Conservation (phyloP, 2,888 invertebrate species). For the Rhimphoctona megacephalus region DNA sequence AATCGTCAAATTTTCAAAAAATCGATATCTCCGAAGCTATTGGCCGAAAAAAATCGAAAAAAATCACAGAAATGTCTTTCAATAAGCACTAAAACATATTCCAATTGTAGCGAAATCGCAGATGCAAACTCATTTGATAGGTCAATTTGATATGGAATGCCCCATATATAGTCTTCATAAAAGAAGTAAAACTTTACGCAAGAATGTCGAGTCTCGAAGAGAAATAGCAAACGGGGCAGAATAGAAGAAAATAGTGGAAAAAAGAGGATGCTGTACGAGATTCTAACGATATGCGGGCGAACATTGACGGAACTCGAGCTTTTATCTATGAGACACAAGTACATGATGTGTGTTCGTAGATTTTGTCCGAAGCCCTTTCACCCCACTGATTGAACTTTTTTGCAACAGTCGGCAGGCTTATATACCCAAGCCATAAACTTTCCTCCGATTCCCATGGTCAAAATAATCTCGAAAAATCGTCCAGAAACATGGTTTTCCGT, state of each 20-base stretch:
- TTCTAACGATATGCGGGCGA: conserved; percentile 21
- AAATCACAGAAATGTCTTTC: too few species aligned
- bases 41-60: too few species aligned
- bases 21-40: too few species aligned
- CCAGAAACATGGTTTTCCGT: neutral
- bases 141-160: too few species aligned
- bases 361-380: conserved; percentile 16
- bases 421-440: neutral
- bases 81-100: too few species aligned
- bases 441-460: conserved; percentile 23
- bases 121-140: too few species aligned
- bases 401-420: conserved; percentile 12
- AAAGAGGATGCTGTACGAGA: neutral
- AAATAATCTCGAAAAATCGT: neutral
- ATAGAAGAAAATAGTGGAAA: conserved; percentile 17
- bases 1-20: too few species aligned
- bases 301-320: conserved; percentile 47
- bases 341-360: conserved; percentile 52
- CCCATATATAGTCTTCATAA: neutral
- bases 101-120: too few species aligned
- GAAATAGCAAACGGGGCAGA: conserved; percentile 24
- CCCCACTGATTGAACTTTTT: conserved; percentile 17
- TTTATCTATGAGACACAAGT: conserved; percentile 52
- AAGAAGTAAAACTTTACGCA: neutral
- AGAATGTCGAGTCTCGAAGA: neutral